These are phyloP conservation scores for Leucophenga montana DNA, from an alignment of 2,888 invertebrate genomes.

Conservation along the genomic window DNA sequence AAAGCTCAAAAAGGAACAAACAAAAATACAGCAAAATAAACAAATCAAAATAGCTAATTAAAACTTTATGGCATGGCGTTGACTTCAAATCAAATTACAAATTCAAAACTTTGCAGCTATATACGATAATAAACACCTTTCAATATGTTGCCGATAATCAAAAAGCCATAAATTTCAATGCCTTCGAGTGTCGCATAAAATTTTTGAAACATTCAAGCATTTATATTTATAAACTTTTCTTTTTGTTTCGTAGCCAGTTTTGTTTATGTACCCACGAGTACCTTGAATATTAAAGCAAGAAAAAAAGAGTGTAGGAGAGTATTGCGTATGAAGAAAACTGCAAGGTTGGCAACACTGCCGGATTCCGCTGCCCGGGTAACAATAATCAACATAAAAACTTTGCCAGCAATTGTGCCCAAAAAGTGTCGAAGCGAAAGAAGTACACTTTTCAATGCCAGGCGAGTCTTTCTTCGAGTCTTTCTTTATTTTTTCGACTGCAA, in stretches of 20 bases:
- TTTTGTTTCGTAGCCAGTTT: no score
- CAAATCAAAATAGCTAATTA: constrained; percentile 8
- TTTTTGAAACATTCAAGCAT: neutral
- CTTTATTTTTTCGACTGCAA: constrained; percentile 45
- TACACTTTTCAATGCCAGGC: constrained; percentile 57
- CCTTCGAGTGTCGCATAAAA: constrained; percentile 45
- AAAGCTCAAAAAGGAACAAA: no score
- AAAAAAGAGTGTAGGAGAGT: neutral
- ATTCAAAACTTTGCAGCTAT: constrained; percentile 57
- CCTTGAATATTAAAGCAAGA: neutral
- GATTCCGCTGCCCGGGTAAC: neutral
- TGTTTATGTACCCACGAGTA: no score
- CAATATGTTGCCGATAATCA: constrained; percentile 68
- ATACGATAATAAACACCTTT: constrained; percentile 60
- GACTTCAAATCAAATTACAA: constrained; percentile 51
- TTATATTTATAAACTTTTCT: neutral
- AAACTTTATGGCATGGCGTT: constrained; percentile 7
- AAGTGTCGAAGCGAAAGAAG: constrained; percentile 53
- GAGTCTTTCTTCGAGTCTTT: neutral
- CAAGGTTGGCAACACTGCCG: neutral
- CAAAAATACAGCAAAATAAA: neutral
- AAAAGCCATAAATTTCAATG: constrained; percentile 61
- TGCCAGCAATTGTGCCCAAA: constrained; percentile 50
- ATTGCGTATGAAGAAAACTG: neutral
- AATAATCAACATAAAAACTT: constrained; percentile 21